Evolutionary conservation across 2,113 vertebrate genomes (phyloP), one percentile per base, ranked within the genome.

Genomic region (Glaucidium brasilianum): DNA sequence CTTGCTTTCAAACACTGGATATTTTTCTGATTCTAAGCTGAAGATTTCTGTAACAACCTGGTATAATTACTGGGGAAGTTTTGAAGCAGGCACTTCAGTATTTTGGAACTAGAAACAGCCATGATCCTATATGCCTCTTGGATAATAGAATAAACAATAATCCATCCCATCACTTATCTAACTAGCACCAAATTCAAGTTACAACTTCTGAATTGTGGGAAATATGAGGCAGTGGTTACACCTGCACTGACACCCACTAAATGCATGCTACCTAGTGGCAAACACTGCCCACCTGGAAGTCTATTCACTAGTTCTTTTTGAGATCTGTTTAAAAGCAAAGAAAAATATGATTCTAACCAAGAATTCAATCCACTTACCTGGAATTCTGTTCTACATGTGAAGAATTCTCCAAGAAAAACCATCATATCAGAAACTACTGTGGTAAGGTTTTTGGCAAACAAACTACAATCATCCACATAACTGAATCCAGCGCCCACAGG

Each of bases 401-500:
- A 99, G 97, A 99, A 99, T 55, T 97, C 84, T 82, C 96, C 87
- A 83, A 99, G 98, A 85, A 99, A 98, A 68, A 98, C 97, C 98
- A 99, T 96, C 99, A 99, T 99, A 96, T 99, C 99, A 1, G 98
- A 98, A 37, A 98, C 98, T 64, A 99, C 98, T 0, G 39, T 96
- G 29, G 97, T 94, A 22, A 99, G 98, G 35, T 99, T 92, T 88
- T 97, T 99, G 37, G 99, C 98, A 26, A 98, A 99, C 9, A 97
- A 97, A 2, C 97, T 96, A 2, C 96, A 92, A 0, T 94, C 63
- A 15, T 99, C 98, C 7, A 98, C 98, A 26, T 99, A 99, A 94
- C 99, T 99, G 96, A 99, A 99, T 72, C 99, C 99, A 2, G 99
- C 98, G 55, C 99, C 99, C 71, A 99, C 99, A 0, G 99, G 99